Conservation (phyloP, 2,888 invertebrate genomes). For the Eucera pruinosa region DNA sequence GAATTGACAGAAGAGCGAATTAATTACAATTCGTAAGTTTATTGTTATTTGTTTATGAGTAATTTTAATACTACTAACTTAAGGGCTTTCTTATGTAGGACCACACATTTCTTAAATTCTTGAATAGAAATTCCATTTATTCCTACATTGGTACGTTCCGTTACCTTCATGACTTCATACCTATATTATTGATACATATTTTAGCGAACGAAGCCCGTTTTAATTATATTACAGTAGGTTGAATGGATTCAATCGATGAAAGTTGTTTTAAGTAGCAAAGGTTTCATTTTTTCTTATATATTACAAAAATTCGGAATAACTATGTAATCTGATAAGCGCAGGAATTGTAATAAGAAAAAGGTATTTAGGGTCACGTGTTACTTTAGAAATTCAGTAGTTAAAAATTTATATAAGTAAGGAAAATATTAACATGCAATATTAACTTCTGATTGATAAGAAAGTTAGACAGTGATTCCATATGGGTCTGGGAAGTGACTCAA, state of each 20-base stretch:
- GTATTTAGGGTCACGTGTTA: too few relatives aligned
- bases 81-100: slow-evolving; percentile 12
- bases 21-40: background rate
- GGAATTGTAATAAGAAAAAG: too few relatives aligned
- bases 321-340: too few relatives aligned
- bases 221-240: background rate
- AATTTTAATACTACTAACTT: slow-evolving; percentile 14
- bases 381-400: too few relatives aligned
- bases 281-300: too few relatives aligned
- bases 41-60: background rate
- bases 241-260: background rate
- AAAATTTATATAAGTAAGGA: too few relatives aligned
- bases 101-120: slow-evolving; percentile 5
- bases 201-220: background rate
- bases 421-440: too few relatives aligned
- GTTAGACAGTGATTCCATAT: too few relatives aligned
- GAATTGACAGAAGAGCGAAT: background rate
- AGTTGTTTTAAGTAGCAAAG: background rate
- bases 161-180: background rate
- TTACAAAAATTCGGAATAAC: too few relatives aligned
- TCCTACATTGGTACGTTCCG: background rate
- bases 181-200: slow-evolving; percentile 1
- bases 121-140: background rate
- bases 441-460: too few relatives aligned
- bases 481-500: too few relatives aligned